These are phyloP conservation scores for Troilus luridus DNA, from an alignment of 2,888 invertebrate genomes.

Conservation along the genomic window DNA sequence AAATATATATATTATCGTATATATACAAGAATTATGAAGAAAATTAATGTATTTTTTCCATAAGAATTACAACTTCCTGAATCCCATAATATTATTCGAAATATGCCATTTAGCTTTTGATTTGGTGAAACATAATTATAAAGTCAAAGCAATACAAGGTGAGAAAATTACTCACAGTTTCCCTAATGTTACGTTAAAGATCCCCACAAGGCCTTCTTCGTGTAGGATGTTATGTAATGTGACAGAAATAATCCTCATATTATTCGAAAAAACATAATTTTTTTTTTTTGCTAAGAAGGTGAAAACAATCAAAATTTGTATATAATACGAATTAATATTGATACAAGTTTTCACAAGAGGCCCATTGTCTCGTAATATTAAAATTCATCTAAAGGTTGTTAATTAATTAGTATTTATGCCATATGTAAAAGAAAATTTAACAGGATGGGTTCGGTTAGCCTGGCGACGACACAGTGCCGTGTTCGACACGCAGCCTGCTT, in stretches of 20 bases:
- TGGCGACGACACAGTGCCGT: neutral
- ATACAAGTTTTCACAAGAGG: neutral
- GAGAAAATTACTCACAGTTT: neutral
- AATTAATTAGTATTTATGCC: neutral
- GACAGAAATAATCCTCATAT: neutral
- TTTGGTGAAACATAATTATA: neutral
- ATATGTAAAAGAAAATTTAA: neutral
- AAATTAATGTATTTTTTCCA: neutral
- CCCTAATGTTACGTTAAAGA: neutral
- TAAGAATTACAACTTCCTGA: neutral
- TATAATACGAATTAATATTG: conserved; percentile 23
- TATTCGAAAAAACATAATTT: neutral
- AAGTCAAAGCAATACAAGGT: conserved; percentile 1
- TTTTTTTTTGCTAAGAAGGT: neutral
- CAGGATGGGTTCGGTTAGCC: neutral
- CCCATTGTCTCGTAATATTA: neutral
- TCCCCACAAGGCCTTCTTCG: conserved; percentile 1
- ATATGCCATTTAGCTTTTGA: neutral
- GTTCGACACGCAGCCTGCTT: neutral
- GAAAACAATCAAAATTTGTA: neutral
- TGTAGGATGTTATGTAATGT: neutral
- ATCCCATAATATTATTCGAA: neutral
- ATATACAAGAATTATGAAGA: neutral
- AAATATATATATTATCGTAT: no score
- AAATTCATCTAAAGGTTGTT: neutral